Evolutionary conservation across 2,113 vertebrate species (phyloP).

Genomic region (Clinocottus analis): DNA sequence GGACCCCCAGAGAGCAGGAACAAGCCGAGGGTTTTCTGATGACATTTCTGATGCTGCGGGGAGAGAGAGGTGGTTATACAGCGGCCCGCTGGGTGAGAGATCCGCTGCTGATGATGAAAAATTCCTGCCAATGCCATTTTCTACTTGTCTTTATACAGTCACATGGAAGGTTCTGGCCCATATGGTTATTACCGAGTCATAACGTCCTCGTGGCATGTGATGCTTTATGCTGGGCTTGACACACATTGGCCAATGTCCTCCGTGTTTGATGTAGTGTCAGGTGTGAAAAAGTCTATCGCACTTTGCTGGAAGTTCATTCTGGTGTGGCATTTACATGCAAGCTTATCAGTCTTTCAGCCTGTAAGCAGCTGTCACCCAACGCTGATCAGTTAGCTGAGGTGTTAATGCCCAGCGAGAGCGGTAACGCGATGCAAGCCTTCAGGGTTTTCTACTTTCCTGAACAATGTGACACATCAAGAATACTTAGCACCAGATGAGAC

Average conservation of each 20-base stretch:
- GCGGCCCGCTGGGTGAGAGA: slow-evolving; percentile 11
- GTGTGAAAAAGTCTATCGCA: background rate
- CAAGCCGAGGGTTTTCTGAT: slow-evolving; percentile 29
- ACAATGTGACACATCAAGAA: too few species aligned
- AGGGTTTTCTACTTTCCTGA: too few species aligned
- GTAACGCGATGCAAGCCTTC: background rate
- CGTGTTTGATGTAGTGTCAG: slow-evolving; percentile 6
- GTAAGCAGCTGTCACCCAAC: background rate
- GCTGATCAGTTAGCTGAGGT: background rate
- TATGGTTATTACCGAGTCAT: slow-evolving; percentile 6
- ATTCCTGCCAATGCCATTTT: slow-evolving; percentile 15
- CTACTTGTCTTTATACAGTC: slow-evolving; percentile 1
- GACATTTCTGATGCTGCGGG: slow-evolving; percentile 59
- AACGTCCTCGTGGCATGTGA: background rate
- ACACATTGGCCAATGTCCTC: background rate
- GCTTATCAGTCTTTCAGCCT: background rate
- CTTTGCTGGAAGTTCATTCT: background rate
- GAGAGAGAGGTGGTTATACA: slow-evolving; percentile 19
- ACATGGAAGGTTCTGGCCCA: slow-evolving; percentile 10
- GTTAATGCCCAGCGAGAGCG: background rate
- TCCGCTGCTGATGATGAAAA: slow-evolving; percentile 18
- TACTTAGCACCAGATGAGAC: too few species aligned
- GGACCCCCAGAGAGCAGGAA: slow-evolving; percentile 48
- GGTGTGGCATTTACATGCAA: background rate
- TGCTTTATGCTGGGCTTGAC: background rate